Conservation (phyloP, 2,797 vertebrate genomes). For the Lindbergichthys nudifrons region DNA sequence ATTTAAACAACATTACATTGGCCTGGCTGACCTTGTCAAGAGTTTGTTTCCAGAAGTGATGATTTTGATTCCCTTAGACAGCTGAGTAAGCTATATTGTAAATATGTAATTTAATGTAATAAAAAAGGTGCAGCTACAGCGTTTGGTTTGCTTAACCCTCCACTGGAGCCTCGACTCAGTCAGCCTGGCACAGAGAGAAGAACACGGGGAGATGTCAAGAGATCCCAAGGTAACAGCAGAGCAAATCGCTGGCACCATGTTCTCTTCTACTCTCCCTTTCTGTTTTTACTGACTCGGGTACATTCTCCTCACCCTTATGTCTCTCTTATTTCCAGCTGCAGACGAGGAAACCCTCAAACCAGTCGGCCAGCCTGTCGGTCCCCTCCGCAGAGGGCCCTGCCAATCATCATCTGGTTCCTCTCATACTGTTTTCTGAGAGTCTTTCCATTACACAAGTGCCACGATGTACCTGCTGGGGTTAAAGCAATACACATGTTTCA, state of each 20-base stretch:
- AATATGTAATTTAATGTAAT: slow-evolving; percentile 14
- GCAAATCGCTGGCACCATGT: slow-evolving; percentile 72
- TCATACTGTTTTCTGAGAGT: slow-evolving; percentile 46
- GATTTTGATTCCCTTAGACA: slow-evolving; percentile 43
- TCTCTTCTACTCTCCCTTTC: slow-evolving; percentile 29
- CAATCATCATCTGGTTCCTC: slow-evolving; percentile 72
- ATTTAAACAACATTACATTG: background rate
- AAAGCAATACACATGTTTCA: slow-evolving; percentile 39
- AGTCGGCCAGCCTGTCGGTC: slow-evolving; percentile 59
- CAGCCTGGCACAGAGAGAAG: slow-evolving; percentile 30
- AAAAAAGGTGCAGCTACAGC: slow-evolving; percentile 20
- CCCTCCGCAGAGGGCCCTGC: slow-evolving; percentile 77
- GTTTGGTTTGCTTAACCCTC: slow-evolving; percentile 45
- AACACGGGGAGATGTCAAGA: slow-evolving; percentile 65
- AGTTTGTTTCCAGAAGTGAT: slow-evolving; percentile 16
- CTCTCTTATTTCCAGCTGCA: slow-evolving; percentile 68
- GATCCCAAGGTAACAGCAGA: slow-evolving; percentile 78
- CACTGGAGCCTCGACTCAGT: slow-evolving; percentile 25
- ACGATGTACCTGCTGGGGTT: slow-evolving; percentile 57
- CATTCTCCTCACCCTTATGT: slow-evolving; percentile 39
- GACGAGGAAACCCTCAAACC: slow-evolving; percentile 73
- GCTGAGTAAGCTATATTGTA: slow-evolving; percentile 6
- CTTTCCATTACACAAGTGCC: slow-evolving; percentile 64
- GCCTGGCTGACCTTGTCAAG: background rate
- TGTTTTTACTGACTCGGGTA: slow-evolving; percentile 17